phyloP scores from a whole-genome alignment of 2,113 vertebrate genomes.

The Poecilia latipinna region DNA sequence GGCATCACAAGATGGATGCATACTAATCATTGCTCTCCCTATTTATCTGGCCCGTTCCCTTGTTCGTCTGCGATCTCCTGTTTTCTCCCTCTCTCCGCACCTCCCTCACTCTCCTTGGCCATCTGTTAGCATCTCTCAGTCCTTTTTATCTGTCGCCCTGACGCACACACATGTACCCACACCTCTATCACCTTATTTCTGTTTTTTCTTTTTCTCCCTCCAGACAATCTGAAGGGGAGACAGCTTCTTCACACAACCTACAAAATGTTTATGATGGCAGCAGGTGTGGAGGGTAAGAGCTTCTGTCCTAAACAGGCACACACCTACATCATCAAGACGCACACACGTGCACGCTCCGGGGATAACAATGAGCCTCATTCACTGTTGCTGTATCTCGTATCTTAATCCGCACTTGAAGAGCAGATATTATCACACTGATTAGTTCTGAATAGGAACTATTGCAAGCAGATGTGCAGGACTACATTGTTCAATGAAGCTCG shows the following conservation, averaged over 20 bases:
- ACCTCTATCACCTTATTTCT: slow-evolving; percentile 38
- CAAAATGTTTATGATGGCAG: slow-evolving; percentile 94
- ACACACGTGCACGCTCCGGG: slow-evolving; percentile 31
- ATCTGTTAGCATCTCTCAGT: slow-evolving; percentile 64
- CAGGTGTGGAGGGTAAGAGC: slow-evolving; percentile 88
- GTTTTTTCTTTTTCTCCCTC: slow-evolving; percentile 35
- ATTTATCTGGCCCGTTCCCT: slow-evolving; percentile 41
- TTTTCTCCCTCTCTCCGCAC: slow-evolving; percentile 22
- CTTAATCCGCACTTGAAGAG: slow-evolving; percentile 64
- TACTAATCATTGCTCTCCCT: slow-evolving; percentile 38
- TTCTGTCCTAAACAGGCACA: slow-evolving; percentile 35
- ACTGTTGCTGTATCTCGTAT: slow-evolving; percentile 53
- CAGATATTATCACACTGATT: slow-evolving; percentile 65
- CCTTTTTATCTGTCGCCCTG: slow-evolving; percentile 57
- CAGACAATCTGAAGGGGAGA: slow-evolving; percentile 88
- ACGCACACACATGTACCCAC: slow-evolving; percentile 23
- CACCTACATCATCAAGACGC: slow-evolving; percentile 10
- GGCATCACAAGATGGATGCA: slow-evolving; percentile 47
- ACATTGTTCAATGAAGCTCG: slow-evolving; percentile 49
- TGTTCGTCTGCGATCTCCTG: slow-evolving; percentile 32
- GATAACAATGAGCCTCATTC: slow-evolving; percentile 38
- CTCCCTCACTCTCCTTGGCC: slow-evolving; percentile 43
- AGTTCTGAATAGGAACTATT: slow-evolving; percentile 62
- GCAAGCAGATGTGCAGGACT: slow-evolving; percentile 36
- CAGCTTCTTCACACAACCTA: slow-evolving; percentile 93